Evolutionary conservation across 2,797 vertebrate species (phyloP).

Genomic region (Cuniculus paca): DNA sequence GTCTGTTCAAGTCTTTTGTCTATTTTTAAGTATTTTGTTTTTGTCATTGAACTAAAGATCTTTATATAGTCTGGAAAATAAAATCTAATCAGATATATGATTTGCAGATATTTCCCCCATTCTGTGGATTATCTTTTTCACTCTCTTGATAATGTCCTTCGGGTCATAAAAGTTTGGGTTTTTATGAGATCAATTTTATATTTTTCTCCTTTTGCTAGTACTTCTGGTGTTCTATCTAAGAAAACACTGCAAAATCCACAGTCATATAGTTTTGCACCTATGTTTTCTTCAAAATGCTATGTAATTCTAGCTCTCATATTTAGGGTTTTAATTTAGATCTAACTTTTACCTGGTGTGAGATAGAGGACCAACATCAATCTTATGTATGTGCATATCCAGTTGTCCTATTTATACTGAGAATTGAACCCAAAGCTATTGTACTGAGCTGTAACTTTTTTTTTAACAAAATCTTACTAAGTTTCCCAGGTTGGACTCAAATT

Average conservation of each 20-base stretch:
- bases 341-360: neutral
- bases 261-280: neutral
- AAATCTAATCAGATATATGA: neutral
- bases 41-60: neutral
- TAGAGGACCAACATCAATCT: neutral
- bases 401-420: neutral
- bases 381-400: neutral
- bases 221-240: neutral
- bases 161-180: neutral
- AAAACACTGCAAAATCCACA: neutral
- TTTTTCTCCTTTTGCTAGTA: neutral
- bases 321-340: neutral
- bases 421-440: neutral
- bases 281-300: neutral
- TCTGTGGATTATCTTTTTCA: slow-evolving; percentile 21
- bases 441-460: neutral
- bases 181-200: neutral
- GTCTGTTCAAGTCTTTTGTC: neutral
- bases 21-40: neutral
- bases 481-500: neutral
- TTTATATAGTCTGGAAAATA: slow-evolving; percentile 10
- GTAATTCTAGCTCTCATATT: slow-evolving; percentile 4
- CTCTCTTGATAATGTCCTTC: neutral
- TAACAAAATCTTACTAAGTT: neutral
- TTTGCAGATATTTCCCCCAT: neutral